Percentiles rank a stretch among this genome's conserved stretches.
phyloP scores from a whole-genome alignment of 1,140 invertebrate genomes.

The Amyelois transitella region DNA sequence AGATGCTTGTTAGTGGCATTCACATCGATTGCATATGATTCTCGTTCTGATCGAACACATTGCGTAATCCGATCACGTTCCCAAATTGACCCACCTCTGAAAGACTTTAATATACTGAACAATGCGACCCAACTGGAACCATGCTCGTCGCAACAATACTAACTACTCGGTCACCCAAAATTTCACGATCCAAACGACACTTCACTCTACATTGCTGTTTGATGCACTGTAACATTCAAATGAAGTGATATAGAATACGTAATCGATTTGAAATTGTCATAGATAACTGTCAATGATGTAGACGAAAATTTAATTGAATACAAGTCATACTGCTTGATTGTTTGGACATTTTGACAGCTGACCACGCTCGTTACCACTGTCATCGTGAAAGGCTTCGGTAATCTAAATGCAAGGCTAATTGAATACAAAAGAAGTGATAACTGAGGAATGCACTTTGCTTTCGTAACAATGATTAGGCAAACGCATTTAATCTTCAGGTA shows the following conservation, averaged over 20 bases:
- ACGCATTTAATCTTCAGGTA: slow-evolving; percentile 16
- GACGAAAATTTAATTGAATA: slow-evolving; percentile 6
- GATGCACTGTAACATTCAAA: not conserved
- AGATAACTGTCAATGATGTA: not conserved
- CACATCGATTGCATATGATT: slow-evolving; percentile 34
- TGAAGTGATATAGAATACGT: not conserved
- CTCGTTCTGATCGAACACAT: slow-evolving; percentile 34
- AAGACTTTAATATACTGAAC: slow-evolving; percentile 69
- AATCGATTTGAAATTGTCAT: not conserved
- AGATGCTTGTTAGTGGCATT: slow-evolving; percentile 40
- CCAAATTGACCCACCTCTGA: slow-evolving; percentile 59
- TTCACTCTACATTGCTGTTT: slow-evolving; percentile 4
- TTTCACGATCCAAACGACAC: slow-evolving; percentile 2
- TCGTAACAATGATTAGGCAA: slow-evolving; percentile 40
- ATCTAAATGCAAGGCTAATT: slow-evolving; percentile 71
- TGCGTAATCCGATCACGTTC: slow-evolving; percentile 59
- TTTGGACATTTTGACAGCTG: slow-evolving; percentile 73
- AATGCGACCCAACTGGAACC: slow-evolving; percentile 50
- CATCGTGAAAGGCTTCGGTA: slow-evolving; percentile 68
- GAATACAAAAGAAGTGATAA: slow-evolving; percentile 71
- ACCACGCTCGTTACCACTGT: slow-evolving; percentile 70
- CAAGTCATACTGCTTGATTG: slow-evolving; percentile 46
- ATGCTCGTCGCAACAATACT: slow-evolving; percentile 18
- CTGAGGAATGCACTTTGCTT: slow-evolving; percentile 60
- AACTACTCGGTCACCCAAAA: slow-evolving; percentile 16